Percentiles rank a stretch among this genome's conserved stretches.
Evolutionary conservation across 2,888 invertebrate species (phyloP).

Genomic region (Resseliella maxima): DNA sequence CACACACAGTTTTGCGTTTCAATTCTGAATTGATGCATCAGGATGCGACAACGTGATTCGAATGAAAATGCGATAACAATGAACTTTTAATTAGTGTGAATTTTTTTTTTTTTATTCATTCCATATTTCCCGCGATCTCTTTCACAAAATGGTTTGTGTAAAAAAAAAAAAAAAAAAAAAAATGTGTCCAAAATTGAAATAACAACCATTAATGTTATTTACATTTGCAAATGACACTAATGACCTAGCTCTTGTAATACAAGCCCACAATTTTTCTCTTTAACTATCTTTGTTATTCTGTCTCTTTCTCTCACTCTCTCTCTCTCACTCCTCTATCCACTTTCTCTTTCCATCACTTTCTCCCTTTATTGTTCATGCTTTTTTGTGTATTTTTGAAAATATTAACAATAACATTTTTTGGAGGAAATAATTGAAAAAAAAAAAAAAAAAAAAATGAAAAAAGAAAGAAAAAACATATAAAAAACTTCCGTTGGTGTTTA

Average conservation of each 20-base stretch:
- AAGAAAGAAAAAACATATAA: too few species aligned
- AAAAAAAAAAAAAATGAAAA: too few species aligned
- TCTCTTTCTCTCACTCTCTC: too few species aligned
- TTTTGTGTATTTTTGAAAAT: too few species aligned
- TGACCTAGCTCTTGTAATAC: neutral
- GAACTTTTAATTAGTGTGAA: neutral
- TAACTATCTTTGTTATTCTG: neutral
- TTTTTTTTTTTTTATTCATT: neutral
- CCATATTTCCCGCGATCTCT: too few species aligned
- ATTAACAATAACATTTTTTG: too few species aligned
- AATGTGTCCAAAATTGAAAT: neutral
- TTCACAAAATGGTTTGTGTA: too few species aligned
- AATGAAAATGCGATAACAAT: neutral
- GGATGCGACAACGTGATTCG: neutral
- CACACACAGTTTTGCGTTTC: neutral
- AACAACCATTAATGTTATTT: neutral
- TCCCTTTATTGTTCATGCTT: too few species aligned
- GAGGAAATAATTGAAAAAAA: too few species aligned
- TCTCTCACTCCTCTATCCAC: too few species aligned
- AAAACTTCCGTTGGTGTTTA: too few species aligned
- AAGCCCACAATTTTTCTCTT: neutral
- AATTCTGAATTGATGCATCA: neutral
- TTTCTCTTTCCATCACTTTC: too few species aligned
- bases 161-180: neutral
- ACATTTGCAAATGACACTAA: neutral